phyloP scores from a whole-genome alignment of 2,888 invertebrate genomes.

The Cepaea hortensis region DNA sequence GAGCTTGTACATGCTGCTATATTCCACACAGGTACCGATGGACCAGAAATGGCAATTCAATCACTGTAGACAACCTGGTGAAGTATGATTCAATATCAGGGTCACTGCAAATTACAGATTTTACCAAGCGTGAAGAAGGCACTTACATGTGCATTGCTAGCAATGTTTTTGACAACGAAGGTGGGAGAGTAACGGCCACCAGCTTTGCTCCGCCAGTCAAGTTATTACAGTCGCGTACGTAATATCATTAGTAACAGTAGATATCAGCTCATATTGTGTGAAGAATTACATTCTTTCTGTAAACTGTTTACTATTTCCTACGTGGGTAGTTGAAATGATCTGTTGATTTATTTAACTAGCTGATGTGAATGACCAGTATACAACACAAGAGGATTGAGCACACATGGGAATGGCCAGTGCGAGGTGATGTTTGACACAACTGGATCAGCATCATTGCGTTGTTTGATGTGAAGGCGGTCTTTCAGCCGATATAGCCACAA shows the following conservation, averaged over 20 bases:
- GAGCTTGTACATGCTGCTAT: neutral
- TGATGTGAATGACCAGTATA: no score
- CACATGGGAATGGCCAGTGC: no score
- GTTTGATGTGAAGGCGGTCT: no score
- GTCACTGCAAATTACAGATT: constrained; percentile 13
- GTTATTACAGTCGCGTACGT: constrained; percentile 13
- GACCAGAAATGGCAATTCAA: neutral
- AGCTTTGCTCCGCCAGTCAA: constrained; percentile 28
- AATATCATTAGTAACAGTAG: neutral
- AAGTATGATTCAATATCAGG: constrained; percentile 19
- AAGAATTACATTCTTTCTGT: no score
- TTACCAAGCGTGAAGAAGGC: constrained; percentile 20
- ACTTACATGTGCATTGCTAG: constrained; percentile 37
- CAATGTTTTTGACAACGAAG: constrained; percentile 29
- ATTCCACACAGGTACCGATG: constrained; percentile 21
- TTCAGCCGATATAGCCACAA: no score
- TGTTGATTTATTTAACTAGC: no score
- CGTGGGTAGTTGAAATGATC: no score
- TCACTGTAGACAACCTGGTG: neutral
- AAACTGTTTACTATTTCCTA: no score
- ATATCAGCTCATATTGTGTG: neutral
- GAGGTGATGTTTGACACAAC: no score
- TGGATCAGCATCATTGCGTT: no score
- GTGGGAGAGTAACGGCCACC: neutral
- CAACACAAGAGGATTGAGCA: no score